Conservation (phyloP, 2,113 vertebrate species). For the Trichomycterus rosablanca region DNA sequence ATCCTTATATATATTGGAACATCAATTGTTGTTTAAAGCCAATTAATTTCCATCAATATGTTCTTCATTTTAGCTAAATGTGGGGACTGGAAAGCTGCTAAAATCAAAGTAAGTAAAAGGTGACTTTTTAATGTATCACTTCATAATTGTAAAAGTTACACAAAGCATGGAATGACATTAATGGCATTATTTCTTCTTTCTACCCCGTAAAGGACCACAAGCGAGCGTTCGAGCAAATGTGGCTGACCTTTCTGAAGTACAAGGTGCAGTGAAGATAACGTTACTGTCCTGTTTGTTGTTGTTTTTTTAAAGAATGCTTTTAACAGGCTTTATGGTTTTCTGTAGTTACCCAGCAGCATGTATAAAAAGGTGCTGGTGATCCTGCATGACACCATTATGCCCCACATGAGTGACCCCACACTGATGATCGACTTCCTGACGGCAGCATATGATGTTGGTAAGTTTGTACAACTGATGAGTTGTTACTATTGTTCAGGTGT, state of each 20-base stretch:
- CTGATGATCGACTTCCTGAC: conserved; percentile 94
- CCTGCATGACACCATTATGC: conserved; percentile 84
- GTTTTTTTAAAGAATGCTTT: neutral
- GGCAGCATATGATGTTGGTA: conserved; percentile 85
- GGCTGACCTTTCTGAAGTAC: conserved; percentile 87
- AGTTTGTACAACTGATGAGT: conserved; percentile 41
- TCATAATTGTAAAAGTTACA: no score
- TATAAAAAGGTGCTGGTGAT: conserved; percentile 90
- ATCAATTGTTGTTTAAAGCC: neutral
- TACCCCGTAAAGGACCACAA: conserved; percentile 79
- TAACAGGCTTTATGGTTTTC: neutral
- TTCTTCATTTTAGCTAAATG: conserved; percentile 63
- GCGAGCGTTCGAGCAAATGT: conserved; percentile 81
- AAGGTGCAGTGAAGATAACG: conserved; percentile 65
- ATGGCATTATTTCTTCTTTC: no score
- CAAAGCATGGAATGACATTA: no score
- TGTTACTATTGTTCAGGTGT: no score
- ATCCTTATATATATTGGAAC: neutral
- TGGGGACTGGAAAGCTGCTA: conserved; percentile 79
- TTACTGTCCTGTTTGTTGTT: neutral
- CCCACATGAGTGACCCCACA: conserved; percentile 84
- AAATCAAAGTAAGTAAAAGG: conserved; percentile 73
- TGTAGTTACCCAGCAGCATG: conserved; percentile 78
- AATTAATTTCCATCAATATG: neutral
- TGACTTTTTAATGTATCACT: no score